phyloP scores from a whole-genome alignment of 2,888 invertebrate species.

The Lasioglossum morio region DNA sequence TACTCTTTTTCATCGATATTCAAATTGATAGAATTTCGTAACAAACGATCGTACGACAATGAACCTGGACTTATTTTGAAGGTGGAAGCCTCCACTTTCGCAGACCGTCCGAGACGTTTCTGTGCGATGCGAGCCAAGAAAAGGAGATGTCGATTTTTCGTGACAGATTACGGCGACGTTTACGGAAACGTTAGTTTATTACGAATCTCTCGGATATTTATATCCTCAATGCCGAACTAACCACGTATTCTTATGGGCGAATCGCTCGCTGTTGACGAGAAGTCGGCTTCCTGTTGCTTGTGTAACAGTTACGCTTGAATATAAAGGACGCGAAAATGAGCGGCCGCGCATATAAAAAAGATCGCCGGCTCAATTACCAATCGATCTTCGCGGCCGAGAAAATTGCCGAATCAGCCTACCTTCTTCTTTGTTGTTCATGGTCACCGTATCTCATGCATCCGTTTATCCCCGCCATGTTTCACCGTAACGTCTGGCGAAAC shows the following conservation, averaged over 20 bases:
- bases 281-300: conserved; percentile 55
- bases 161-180: conserved; percentile 22
- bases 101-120: too few relatives aligned
- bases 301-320: conserved; percentile 48
- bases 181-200: conserved; percentile 32
- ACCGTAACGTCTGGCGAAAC: too few relatives aligned
- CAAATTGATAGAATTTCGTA: too few relatives aligned
- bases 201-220: conserved; percentile 8
- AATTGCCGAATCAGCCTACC: neutral
- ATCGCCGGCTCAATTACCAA: conserved; percentile 1
- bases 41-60: too few relatives aligned
- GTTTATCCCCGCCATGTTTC: too few relatives aligned
- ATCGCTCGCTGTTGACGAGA: conserved; percentile 31
- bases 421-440: neutral
- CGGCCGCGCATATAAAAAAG: conserved; percentile 36
- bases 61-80: too few relatives aligned
- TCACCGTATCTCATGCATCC: neutral
- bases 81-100: too few relatives aligned
- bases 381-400: neutral
- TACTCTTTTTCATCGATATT: too few relatives aligned
- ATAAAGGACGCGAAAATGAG: conserved; percentile 28
- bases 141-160: neutral
- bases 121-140: too few relatives aligned
- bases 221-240: neutral
- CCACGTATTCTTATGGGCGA: conserved; percentile 33